Evolutionary conservation across 2,113 vertebrate species (phyloP), one percentile per base, ranked within the genome.

Genomic region (Podarcis raffonei): DNA sequence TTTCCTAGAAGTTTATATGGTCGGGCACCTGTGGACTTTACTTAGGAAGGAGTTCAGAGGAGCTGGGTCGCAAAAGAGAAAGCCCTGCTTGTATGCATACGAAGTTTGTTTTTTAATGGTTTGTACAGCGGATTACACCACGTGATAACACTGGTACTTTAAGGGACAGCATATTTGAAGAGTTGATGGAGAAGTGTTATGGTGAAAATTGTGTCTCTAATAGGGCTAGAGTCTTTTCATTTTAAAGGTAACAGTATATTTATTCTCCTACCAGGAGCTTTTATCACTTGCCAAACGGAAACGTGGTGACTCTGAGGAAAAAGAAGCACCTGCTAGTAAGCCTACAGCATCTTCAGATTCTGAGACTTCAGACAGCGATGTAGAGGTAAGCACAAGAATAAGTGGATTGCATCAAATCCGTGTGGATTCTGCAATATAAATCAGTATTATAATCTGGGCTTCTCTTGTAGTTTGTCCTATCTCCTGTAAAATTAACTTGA

Each of bases 301-400:
- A 94, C 97, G 98, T 84, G 98, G 98, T 77, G 99, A 99, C 93
- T 99, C 99, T 1, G 99, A 98, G 82, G 98, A 99, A 72, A 99
- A 98, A 92, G 98, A 99, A 83, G 98, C 98, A 23, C 98, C 98
- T 39, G 97, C 98, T 88, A 99, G 96, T 96, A 99, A 99, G 94
- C 98, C 98, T 90, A 97, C 98, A 62, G 99, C 98, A 6, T 99
- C 99, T 1, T 98, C 99, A 78, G 99, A 99, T 96, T 99, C 99
- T 0, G 99, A 99, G 94, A 99, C 99, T 0, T 99, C 99, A 0
- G 98, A 99, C 95, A 99, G 99, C 16, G 99, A 98, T 3, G 98
- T 99, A 91, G 99, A 99, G 97, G 99, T 99, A 92, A 81, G 93
- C 94, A n/a, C 32, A 3, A 0, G 8, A 35, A 25, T 4, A 30